phyloP scores from a whole-genome alignment of 2,888 invertebrate genomes.

The Anthophora plumipes region DNA sequence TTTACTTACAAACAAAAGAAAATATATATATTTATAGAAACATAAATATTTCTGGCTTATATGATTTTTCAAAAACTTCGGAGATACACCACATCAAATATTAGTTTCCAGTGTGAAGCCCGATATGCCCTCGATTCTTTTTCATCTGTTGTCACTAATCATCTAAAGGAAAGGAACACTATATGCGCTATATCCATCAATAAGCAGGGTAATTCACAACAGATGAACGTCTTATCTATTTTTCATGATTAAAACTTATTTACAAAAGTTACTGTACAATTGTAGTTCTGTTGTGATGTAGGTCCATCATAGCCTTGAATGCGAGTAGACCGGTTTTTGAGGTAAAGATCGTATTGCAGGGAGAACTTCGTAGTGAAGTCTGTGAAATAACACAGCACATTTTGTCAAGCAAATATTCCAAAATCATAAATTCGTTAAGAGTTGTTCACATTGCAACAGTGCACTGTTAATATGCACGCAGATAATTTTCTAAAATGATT shows the following conservation, averaged over 20 bases:
- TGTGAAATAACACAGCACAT: conserved; percentile 57
- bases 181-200: conserved; percentile 79
- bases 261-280: conserved; percentile 75
- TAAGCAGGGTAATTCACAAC: conserved; percentile 77
- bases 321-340: conserved; percentile 74
- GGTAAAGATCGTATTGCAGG: conserved; percentile 73
- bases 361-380: conserved; percentile 56
- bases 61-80: conserved; percentile 33
- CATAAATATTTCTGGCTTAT: not conserved
- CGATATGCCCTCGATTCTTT: conserved; percentile 64
- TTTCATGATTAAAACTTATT: conserved; percentile 74
- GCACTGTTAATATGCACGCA: conserved; percentile 1
- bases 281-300: conserved; percentile 69
- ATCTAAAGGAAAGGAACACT: conserved; percentile 79
- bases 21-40: not conserved
- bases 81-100: conserved; percentile 52
- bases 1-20: not conserved
- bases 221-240: conserved; percentile 75
- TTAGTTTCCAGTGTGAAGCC: conserved; percentile 69
- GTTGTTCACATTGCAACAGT: conserved; percentile 16
- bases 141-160: conserved; percentile 66
- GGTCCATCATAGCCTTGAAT: conserved; percentile 77
- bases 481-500: conserved; percentile 33
- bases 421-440: conserved; percentile 53
- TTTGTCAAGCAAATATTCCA: conserved; percentile 65